These are phyloP conservation scores for Amphilophus citrinellus DNA, from an alignment of 2,113 vertebrate genomes.

Conservation along the genomic window DNA sequence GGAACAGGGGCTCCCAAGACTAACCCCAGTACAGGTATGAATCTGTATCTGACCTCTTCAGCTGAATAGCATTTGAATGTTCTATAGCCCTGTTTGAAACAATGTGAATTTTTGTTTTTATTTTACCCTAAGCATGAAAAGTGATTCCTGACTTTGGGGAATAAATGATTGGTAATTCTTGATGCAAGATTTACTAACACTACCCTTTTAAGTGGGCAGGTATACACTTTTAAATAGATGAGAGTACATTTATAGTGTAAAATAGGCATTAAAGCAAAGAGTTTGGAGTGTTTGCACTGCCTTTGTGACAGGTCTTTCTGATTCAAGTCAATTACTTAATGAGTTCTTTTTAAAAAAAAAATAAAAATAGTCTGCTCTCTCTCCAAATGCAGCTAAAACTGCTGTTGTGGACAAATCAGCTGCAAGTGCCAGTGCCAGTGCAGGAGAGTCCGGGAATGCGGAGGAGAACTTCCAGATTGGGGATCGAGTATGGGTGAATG, in stretches of 20 bases:
- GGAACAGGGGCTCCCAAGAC: constrained; percentile 83
- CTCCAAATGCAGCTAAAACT: constrained; percentile 74
- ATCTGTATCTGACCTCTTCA: not conserved
- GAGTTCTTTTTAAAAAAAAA: not conserved
- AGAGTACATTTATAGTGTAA: not conserved
- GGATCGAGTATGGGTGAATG: constrained; percentile 99
- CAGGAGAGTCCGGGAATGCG: constrained; percentile 80
- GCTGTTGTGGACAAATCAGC: constrained; percentile 78
- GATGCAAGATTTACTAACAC: not conserved
- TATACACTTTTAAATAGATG: not conserved
- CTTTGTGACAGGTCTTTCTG: not conserved
- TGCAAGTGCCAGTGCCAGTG: constrained; percentile 62
- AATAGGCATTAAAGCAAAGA: not conserved
- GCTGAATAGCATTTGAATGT: not conserved
- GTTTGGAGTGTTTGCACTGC: not conserved
- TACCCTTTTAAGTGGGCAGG: not conserved
- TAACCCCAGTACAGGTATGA: constrained; percentile 80
- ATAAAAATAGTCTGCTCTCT: not conserved
- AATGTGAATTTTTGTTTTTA: not conserved
- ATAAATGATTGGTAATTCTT: not conserved
- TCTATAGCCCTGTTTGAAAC: not conserved
- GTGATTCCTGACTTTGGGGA: not conserved
- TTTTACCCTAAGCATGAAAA: not conserved
- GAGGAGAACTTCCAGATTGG: constrained; percentile 91
- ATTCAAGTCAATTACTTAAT: not conserved